phyloP scores from a whole-genome alignment of 1,140 invertebrate species.

The Psix sp. region DNA sequence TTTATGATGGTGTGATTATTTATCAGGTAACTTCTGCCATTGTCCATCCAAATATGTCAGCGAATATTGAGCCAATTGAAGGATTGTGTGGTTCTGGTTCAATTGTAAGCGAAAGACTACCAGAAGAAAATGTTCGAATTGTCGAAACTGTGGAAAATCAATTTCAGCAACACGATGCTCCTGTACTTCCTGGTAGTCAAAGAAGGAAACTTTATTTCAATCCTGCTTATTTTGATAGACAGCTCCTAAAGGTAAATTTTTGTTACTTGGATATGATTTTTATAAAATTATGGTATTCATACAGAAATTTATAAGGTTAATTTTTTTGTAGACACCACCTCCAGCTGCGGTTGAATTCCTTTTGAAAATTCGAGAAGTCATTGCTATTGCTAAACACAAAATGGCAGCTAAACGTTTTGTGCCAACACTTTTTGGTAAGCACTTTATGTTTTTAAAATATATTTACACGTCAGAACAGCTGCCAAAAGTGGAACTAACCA shows the following conservation, averaged over 20 bases:
- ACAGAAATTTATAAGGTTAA: neutral
- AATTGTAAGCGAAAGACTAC: constrained; percentile 83
- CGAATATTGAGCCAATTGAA: constrained; percentile 67
- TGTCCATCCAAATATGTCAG: constrained; percentile 80
- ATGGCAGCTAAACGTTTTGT: constrained; percentile 88
- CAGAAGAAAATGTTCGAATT: constrained; percentile 89
- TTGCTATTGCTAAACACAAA: constrained; percentile 90
- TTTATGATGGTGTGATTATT: neutral
- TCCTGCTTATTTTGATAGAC: constrained; percentile 91
- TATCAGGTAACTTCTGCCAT: constrained; percentile 82
- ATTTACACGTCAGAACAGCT: too few species aligned
- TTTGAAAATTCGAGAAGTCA: constrained; percentile 91
- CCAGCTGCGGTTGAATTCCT: constrained; percentile 91
- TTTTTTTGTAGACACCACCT: constrained; percentile 84
- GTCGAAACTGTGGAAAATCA: constrained; percentile 86
- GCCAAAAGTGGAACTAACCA: too few species aligned
- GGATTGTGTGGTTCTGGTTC: constrained; percentile 69
- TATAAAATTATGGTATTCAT: neutral
- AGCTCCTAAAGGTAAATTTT: constrained; percentile 84
- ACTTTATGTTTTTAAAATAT: constrained; percentile 4
- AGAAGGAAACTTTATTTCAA: constrained; percentile 90
- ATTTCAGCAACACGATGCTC: constrained; percentile 73
- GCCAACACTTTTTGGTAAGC: constrained; percentile 82
- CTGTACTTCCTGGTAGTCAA: constrained; percentile 77
- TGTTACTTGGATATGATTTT: too few species aligned